Percentiles rank a stretch among this genome's conserved stretches.
phyloP scores from a whole-genome alignment of 2,888 invertebrate species.

The Cataglyphis altisquamis region DNA sequence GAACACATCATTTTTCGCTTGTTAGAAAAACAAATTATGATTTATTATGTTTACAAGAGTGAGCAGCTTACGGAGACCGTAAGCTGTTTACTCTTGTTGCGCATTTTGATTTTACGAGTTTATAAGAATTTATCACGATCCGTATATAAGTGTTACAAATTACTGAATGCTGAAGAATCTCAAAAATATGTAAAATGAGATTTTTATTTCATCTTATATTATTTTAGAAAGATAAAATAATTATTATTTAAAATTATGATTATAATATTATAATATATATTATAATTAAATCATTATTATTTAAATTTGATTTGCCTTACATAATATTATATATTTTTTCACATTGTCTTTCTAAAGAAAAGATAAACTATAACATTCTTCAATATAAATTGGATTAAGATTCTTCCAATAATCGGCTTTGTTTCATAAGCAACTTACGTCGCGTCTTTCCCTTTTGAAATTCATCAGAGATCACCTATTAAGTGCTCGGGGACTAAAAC shows the following conservation, averaged over 20 bases:
- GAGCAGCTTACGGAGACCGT: too few relatives aligned
- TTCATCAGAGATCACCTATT: constrained; percentile 16
- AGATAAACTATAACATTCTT: constrained; percentile 42
- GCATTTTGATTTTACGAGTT: not conserved
- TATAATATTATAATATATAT: too few relatives aligned
- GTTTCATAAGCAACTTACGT: constrained; percentile 5
- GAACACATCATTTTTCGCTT: not conserved
- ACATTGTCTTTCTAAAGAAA: constrained; percentile 19
- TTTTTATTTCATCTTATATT: not conserved
- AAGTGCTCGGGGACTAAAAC: constrained; percentile 36
- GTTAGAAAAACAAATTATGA: not conserved
- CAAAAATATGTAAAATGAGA: not conserved
- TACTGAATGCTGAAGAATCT: not conserved
- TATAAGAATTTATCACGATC: not conserved
- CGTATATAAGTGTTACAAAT: not conserved
- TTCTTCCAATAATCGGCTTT: constrained; percentile 27
- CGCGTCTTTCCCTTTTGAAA: not conserved
- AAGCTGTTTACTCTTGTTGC: not conserved
- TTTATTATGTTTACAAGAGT: not conserved
- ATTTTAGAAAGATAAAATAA: not conserved
- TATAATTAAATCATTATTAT: not conserved
- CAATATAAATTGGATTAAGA: constrained; percentile 26
- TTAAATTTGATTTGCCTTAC: not conserved
- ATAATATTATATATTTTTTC: not conserved
- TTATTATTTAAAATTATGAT: not conserved